Percentiles rank a stretch among this genome's conserved stretches.
Evolutionary conservation across 2,113 vertebrate genomes (phyloP).

Genomic region (Prionailurus viverrinus): DNA sequence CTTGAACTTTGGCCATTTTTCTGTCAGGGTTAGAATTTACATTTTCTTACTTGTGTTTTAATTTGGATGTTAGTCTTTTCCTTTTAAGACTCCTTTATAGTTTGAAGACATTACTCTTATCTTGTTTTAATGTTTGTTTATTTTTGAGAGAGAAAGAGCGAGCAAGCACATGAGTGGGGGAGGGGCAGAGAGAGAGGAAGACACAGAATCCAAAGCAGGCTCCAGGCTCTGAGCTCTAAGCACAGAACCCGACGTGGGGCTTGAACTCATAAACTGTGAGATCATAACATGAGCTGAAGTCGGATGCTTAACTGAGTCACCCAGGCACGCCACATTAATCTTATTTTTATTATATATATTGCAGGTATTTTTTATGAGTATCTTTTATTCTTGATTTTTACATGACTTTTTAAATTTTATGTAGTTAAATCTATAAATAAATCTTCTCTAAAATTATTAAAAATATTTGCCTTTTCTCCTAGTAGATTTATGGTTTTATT

Average conservation of each 20-base stretch:
- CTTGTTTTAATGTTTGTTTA: not conserved
- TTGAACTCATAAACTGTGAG: too few relatives aligned
- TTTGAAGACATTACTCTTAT: not conserved
- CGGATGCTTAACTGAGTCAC: too few relatives aligned
- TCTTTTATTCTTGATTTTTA: not conserved
- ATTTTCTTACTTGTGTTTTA: not conserved
- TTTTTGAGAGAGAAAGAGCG: too few relatives aligned
- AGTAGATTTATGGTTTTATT: slow-evolving; percentile 37
- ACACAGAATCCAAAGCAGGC: too few relatives aligned
- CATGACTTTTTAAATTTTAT: not conserved
- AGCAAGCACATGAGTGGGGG: too few relatives aligned
- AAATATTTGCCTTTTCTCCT: not conserved
- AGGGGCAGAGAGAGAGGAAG: too few relatives aligned
- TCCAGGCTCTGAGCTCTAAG: too few relatives aligned
- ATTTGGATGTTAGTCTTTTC: not conserved
- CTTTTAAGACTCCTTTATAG: not conserved
- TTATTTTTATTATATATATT: too few relatives aligned
- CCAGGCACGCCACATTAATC: too few relatives aligned
- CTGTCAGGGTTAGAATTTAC: not conserved
- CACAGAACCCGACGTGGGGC: too few relatives aligned
- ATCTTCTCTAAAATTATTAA: not conserved
- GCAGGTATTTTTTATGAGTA: too few relatives aligned
- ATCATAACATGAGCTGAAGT: too few relatives aligned
- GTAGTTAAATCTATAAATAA: not conserved
- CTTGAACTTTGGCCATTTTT: slow-evolving; percentile 10